Base-by-base conservation (phyloP, 2,113 vertebrate genomes). In the Trematomus loennbergii region DNA sequence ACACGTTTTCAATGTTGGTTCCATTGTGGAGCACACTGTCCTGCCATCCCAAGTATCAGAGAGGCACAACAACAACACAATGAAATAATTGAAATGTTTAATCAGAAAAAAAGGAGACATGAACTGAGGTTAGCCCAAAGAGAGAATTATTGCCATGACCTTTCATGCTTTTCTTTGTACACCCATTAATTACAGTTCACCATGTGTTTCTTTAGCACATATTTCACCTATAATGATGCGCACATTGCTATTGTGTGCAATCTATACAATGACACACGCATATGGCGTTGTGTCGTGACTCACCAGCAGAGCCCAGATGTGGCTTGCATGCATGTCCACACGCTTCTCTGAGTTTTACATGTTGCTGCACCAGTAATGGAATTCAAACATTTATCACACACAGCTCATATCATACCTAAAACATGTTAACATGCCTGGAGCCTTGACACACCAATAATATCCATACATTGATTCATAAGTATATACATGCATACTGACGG, bases 341-440 rank as follows among this genome's bases (percentile, higher is more conserved):
- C 62, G 45, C 45, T 45, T 69, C 68, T 79, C 74, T 77, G 58
- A 76, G 67, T 87, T 87, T 81, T 18, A 70, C 29, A 22, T 71
- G 79, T 80, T 80, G 16, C 68, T 83, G 63, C 72, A 60, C 48
- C 68, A 20, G 33, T 89, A 79, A 87, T 82, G 78, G 69, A 40
- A 66, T 79, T 87, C 45, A 87, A 75, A 79, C 79, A 89, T 90
- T 72, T 68, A 85, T 89, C 80, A 82, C 29, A 58, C 36, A 74
- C 66, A 62, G 66, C 59, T 79, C 82, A 55, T 79, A 78, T 79
- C 76, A 59, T 71, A 53, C 50, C 48, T 72, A 46, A 61, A 78
- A 65, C 71, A 77, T 67, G 43, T 75, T 84, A 62, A 76, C 73
- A 77, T 73, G 48, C 63, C 70, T 61, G 46, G 73, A 77, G 69